phyloP scores from a whole-genome alignment of 2,113 vertebrate genomes.

The Penelope pileata region DNA sequence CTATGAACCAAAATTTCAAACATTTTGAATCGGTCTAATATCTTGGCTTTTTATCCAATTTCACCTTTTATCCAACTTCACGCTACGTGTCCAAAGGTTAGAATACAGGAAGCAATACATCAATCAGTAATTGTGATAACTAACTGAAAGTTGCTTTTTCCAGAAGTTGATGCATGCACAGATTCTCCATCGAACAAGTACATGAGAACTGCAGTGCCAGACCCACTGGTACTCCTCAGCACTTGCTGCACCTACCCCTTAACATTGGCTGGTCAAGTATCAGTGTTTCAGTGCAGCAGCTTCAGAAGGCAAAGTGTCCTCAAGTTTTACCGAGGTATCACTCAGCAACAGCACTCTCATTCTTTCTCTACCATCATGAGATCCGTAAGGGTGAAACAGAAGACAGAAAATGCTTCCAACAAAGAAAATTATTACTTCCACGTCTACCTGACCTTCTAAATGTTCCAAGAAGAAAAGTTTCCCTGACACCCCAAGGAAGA shows the following conservation, averaged over 20 bases:
- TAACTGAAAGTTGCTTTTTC: neutral
- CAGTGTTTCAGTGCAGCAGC: neutral
- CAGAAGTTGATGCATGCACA: neutral
- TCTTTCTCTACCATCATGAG: neutral
- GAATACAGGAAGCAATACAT: neutral
- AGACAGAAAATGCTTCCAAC: neutral
- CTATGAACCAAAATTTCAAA: neutral
- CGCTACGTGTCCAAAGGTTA: neutral
- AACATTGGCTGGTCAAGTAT: neutral
- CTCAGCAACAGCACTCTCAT: neutral
- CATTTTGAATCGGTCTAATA: neutral
- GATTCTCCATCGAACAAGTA: neutral
- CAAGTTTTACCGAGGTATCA: neutral
- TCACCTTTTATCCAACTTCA: no score
- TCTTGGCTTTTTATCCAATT: neutral
- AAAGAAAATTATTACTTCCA: neutral
- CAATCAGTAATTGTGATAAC: neutral
- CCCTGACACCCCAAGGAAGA: neutral
- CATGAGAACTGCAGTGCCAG: neutral
- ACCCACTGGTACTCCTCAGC: neutral
- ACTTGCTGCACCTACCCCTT: neutral
- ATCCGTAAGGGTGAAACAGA: neutral
- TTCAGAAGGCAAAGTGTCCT: neutral
- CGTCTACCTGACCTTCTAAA: neutral
- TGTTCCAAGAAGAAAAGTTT: neutral